Evolutionary conservation across 2,888 invertebrate genomes (phyloP), one percentile per base, ranked within the genome.

Genomic region (Habroteleia sp.): DNA sequence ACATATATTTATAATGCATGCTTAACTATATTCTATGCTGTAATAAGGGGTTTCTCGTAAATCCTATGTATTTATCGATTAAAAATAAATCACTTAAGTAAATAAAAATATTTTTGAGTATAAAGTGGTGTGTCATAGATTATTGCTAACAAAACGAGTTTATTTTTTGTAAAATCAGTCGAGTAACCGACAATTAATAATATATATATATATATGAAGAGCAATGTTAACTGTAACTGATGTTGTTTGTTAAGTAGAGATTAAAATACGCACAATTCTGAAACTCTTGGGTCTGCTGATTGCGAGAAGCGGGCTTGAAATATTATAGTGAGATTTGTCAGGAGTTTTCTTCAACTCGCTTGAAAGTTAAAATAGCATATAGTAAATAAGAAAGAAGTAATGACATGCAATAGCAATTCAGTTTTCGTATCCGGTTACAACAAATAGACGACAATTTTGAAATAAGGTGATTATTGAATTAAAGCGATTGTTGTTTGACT

Each of bases 291-390:
- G 10, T 11, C 17, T 11, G 10, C 5, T 8, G 46, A 46, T 11
- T 14, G 8, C 23, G 29, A 16, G 3, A 46, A 48, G 31, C 10
- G 31, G 17, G 31, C 27, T 48, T 48, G 48, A 48, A 48, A 48
- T 31, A 48, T 48, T 31, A 48, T 11, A 39, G 54, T n/a, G 17
- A 54, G 54, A 29, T 54, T 54, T 39, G 54, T 39, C 54, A 39
- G 7, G 39, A 54, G 29, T 17, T 54, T 39, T 27, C 17, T 17
- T 10, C 35, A 4, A 37, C 37, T 35, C 14, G 37, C 27, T 37
- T 27, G 10, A 5, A 37, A 37, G 37, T 37, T 37, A 52, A 46
- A 42, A 42, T 42, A 42, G 23, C 52, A 27, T 52, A 20, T 37
- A 16, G 37, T 37, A 3, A 11, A 27, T 37, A 39, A 23, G 35